phyloP scores from a whole-genome alignment of 2,888 invertebrate genomes.

The Diadegma fenestrale region DNA sequence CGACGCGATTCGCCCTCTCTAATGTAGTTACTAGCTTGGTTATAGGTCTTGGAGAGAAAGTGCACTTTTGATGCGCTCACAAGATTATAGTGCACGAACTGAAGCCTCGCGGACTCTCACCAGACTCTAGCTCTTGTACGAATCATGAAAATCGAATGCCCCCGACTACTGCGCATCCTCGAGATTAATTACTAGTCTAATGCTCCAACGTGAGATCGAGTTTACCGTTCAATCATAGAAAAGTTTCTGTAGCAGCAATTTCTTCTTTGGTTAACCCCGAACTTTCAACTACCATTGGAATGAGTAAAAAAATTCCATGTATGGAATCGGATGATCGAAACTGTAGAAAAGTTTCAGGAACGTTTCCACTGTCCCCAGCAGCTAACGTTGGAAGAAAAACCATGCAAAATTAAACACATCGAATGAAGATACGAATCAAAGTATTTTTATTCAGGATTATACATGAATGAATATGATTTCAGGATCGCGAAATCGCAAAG shows the following conservation, averaged over 20 bases:
- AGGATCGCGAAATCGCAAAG: constrained; percentile 78
- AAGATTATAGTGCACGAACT: constrained; percentile 72
- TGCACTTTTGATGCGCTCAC: constrained; percentile 71
- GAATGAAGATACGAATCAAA: not conserved
- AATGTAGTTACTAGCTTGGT: constrained; percentile 38
- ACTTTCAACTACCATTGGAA: constrained; percentile 1
- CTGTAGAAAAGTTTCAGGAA: not conserved
- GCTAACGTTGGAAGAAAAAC: not conserved
- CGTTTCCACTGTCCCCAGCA: not conserved
- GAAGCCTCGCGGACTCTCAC: constrained; percentile 8
- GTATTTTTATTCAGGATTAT: not conserved
- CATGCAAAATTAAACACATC: no score
- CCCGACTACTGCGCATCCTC: constrained; percentile 59
- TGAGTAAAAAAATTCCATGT: not conserved
- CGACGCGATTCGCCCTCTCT: constrained; percentile 19
- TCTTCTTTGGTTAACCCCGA: constrained; percentile 24
- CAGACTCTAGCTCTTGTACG: constrained; percentile 18
- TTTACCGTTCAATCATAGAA: constrained; percentile 40
- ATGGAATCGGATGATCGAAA: not conserved
- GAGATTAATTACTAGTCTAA: constrained; percentile 70
- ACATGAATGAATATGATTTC: constrained; percentile 17
- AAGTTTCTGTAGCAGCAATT: constrained; percentile 28
- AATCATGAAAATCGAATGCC: constrained; percentile 76
- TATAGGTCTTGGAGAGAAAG: constrained; percentile 79
- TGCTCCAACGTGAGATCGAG: constrained; percentile 5